Evolutionary conservation across 2,797 vertebrate species (phyloP).

Genomic region (Poecilia velifera): DNA sequence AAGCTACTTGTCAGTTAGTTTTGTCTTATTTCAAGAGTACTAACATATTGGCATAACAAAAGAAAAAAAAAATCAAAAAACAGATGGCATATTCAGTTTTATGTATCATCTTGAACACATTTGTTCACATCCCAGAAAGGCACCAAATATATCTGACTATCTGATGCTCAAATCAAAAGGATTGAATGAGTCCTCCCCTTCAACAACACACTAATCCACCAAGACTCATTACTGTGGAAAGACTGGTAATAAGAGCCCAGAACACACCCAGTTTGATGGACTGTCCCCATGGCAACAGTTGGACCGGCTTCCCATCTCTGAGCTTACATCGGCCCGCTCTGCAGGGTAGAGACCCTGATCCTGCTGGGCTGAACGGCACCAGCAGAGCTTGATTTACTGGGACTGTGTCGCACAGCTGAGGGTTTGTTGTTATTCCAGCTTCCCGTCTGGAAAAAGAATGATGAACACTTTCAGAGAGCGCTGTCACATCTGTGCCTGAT

Average conservation of each 20-base stretch:
- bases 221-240: slow-evolving; percentile 28
- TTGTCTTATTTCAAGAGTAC: too few species aligned
- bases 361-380: background rate
- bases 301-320: slow-evolving; percentile 14
- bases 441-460: slow-evolving; percentile 58
- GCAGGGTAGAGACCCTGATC: slow-evolving; percentile 13
- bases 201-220: background rate
- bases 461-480: slow-evolving; percentile 48
- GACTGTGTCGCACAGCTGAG: slow-evolving; percentile 12
- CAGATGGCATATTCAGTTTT: background rate
- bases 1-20: too few species aligned
- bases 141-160: background rate
- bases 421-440: slow-evolving; percentile 58
- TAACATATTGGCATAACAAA: background rate
- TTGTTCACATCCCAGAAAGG: background rate
- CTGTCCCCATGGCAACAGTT: slow-evolving; percentile 28
- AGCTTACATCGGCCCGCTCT: background rate
- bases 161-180: background rate
- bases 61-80: background rate
- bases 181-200: background rate
- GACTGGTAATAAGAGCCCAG: background rate
- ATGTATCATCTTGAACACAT: background rate
- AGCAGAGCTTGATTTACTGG: background rate
- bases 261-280: slow-evolving; percentile 18
- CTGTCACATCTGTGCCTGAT: slow-evolving; percentile 43